phyloP scores from a whole-genome alignment of 2,888 invertebrate genomes.

The Thera britannica region DNA sequence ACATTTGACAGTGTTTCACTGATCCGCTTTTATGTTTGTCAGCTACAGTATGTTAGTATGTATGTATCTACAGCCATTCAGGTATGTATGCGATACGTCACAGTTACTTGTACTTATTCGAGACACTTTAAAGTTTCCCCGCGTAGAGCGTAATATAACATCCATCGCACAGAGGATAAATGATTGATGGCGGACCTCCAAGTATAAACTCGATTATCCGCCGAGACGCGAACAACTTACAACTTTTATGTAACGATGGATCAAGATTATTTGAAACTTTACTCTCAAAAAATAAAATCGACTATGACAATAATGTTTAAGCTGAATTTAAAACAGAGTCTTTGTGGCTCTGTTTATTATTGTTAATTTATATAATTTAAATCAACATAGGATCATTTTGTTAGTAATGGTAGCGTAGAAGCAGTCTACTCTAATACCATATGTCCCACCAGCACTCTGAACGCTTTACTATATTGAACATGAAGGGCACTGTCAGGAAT shows the following conservation, averaged over 20 bases:
- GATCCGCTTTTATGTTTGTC: too few species aligned
- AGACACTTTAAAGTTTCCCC: slow-evolving; percentile 81
- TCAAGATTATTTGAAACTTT: slow-evolving; percentile 81
- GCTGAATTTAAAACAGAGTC: slow-evolving; percentile 64
- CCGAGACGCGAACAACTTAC: slow-evolving; percentile 84
- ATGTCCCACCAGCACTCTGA: too few species aligned
- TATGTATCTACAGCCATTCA: too few species aligned
- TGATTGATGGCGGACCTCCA: slow-evolving; percentile 83
- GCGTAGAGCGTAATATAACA: slow-evolving; percentile 56
- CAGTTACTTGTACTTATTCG: slow-evolving; percentile 54
- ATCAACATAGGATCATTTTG: too few species aligned
- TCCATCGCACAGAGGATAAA: slow-evolving; percentile 71
- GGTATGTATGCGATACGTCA: slow-evolving; percentile 62
- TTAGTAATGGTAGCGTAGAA: too few species aligned
- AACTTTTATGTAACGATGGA: slow-evolving; percentile 85
- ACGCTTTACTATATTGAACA: too few species aligned
- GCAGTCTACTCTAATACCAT: too few species aligned
- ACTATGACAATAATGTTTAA: slow-evolving; percentile 81
- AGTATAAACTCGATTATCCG: slow-evolving; percentile 85
- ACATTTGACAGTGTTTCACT: too few species aligned
- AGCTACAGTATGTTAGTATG: too few species aligned
- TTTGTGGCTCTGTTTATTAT: too few species aligned
- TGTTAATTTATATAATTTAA: too few species aligned
- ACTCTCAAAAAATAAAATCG: slow-evolving; percentile 70
- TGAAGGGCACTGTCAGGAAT: too few species aligned